Conservation (phyloP, 2,888 invertebrate genomes). For the Eupithecia exiguata region DNA sequence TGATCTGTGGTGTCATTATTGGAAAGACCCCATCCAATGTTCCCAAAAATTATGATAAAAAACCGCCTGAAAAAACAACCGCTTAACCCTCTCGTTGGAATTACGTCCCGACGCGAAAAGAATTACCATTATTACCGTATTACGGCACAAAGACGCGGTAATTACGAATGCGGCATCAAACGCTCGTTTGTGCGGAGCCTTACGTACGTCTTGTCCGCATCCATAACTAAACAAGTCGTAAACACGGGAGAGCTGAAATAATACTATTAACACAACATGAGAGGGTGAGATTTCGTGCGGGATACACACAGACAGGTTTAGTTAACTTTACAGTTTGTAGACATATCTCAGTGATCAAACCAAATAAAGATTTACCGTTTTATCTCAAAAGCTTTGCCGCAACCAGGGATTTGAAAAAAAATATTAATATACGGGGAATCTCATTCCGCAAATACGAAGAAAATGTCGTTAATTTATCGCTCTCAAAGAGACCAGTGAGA, state of each 20-base stretch:
- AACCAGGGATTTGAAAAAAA: not conserved
- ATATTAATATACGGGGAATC: not conserved
- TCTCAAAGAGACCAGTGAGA: not conserved
- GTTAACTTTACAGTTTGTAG: not conserved
- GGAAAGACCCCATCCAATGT: not conserved
- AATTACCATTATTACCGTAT: constrained; percentile 45
- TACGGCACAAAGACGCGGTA: constrained; percentile 37
- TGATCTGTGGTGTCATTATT: not conserved
- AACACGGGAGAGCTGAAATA: constrained; percentile 4
- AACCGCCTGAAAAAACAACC: constrained; percentile 18
- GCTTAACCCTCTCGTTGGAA: constrained; percentile 35
- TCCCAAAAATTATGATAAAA: constrained; percentile 14
- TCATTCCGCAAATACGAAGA: not conserved
- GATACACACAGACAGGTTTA: not conserved
- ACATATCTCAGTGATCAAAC: not conserved
- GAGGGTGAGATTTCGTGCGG: not conserved
- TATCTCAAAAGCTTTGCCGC: not conserved
- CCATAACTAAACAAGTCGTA: constrained; percentile 5
- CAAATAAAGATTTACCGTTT: not conserved
- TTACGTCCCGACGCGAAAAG: constrained; percentile 40
- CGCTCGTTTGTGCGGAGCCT: constrained; percentile 37
- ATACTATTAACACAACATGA: not conserved
- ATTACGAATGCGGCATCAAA: constrained; percentile 43
- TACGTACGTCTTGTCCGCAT: constrained; percentile 15
- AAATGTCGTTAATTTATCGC: not conserved